These are phyloP conservation scores for Bradypodion pumilum DNA, from an alignment of 2,797 vertebrate species.

Conservation along the genomic window DNA sequence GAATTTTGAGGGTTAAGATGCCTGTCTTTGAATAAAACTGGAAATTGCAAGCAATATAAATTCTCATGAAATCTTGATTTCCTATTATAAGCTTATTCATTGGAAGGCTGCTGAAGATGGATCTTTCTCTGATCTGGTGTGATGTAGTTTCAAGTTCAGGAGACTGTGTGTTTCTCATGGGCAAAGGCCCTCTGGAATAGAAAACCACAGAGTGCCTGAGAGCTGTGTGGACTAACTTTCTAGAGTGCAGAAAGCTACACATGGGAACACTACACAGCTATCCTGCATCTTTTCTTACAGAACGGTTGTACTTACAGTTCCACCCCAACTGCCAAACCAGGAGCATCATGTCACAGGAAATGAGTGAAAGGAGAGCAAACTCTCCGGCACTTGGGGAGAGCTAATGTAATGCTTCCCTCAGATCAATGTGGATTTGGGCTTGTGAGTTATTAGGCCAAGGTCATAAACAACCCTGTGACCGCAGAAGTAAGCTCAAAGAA, in stretches of 20 bases:
- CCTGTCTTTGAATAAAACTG: neutral
- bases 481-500: conserved; percentile 58
- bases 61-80: neutral
- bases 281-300: neutral
- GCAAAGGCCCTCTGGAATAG: no score
- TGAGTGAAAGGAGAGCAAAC: conserved; percentile 2
- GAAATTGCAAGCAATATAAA: neutral
- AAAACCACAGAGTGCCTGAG: neutral
- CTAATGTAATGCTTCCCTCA: conserved; percentile 48
- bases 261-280: neutral
- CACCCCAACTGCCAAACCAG: neutral
- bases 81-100: neutral
- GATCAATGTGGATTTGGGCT: conserved; percentile 68
- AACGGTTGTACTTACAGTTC: neutral
- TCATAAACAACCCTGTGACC: conserved; percentile 70
- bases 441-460: conserved; percentile 64
- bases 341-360: conserved; percentile 11
- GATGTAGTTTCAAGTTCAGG: neutral
- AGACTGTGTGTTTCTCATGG: neutral
- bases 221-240: neutral
- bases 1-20: neutral
- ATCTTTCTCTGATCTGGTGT: neutral
- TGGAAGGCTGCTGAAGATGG: neutral
- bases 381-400: neutral
- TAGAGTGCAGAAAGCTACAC: no score